Base-by-base conservation (phyloP, 2,888 invertebrate species). In the Nomada goodeniana region DNA sequence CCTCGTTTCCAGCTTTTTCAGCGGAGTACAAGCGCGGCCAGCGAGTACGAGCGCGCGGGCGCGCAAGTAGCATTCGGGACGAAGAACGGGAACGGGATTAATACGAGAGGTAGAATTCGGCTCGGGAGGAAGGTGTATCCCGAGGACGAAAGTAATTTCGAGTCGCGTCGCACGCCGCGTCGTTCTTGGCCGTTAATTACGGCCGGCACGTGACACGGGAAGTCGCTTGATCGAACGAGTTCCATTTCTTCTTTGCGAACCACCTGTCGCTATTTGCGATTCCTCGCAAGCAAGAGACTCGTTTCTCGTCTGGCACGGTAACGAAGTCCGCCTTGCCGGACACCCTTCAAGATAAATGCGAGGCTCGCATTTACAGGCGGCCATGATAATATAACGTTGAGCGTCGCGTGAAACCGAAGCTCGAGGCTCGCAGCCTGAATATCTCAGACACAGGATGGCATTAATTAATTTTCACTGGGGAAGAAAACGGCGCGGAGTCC, bases 101-200 rank as follows among this genome's bases (percentile, higher is more conserved):
- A 29, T 7, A 5, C 7, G 29, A 29, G 23, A 44, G 20, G 20
- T 1, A 26, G 23, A 26, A 68, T 18, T 68, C 23, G 44, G 3
- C 11, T 0, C 63, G 15, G 13, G 47, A 65, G 70, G 18, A 71
- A 50, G 59, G 36, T 47, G 23, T 57, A 53, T 61, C 29, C 61
- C 15, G 52, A 47, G 42, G 44, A 18, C 47, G 2, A 0, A 36
- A 55, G 42, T 18, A 29, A 23, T 18, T 36, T 4, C 83, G 76
- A 78, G 78, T 71, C 44, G 36, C 13, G 53, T 29, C 29, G 42
- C 3, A 3, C 20, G 2, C 57, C 50, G 53, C 26, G 29, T 57
- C 84, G 75, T 87, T 79, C 81, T 83, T 81, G 75, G 81, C 68
- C 79, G 81, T 83, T 87, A 83, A 87, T 87, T 87, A 83, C 69